Conservation (phyloP, 2,888 invertebrate genomes). For the Tenthredo distinguenda region DNA sequence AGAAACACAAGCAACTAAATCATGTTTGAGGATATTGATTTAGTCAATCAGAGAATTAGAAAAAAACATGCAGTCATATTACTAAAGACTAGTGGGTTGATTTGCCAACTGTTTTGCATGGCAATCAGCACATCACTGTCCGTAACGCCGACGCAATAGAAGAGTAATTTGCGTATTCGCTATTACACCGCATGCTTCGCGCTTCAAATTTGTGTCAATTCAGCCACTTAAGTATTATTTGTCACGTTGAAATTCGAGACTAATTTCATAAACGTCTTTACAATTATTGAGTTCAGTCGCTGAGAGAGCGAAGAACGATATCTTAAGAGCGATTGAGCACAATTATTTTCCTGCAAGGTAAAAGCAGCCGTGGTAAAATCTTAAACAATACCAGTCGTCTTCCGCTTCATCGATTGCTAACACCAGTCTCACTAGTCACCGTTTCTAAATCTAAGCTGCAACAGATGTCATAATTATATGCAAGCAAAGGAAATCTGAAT, state of each 20-base stretch:
- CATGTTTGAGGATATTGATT: conserved; percentile 18
- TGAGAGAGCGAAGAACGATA: neutral
- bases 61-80: neutral
- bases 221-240: conserved; percentile 61
- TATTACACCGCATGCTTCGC: conserved; percentile 16
- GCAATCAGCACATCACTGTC: conserved; percentile 33
- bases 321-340: neutral
- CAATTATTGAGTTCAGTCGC: neutral
- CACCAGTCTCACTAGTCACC: neutral
- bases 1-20: neutral
- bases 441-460: neutral
- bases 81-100: conserved; percentile 16
- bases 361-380: conserved; percentile 19
- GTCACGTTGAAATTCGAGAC: conserved; percentile 15
- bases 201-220: conserved; percentile 65
- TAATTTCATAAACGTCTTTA: conserved; percentile 12
- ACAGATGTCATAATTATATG: neutral
- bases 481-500: neutral
- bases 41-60: neutral
- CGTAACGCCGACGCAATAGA: conserved; percentile 32
- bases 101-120: conserved; percentile 43
- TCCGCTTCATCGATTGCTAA: neutral
- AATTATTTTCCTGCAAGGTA: neutral
- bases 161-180: conserved; percentile 46
- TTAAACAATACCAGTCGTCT: neutral